Conservation (phyloP, 2,888 invertebrate genomes). For the Cephus runcator region DNA sequence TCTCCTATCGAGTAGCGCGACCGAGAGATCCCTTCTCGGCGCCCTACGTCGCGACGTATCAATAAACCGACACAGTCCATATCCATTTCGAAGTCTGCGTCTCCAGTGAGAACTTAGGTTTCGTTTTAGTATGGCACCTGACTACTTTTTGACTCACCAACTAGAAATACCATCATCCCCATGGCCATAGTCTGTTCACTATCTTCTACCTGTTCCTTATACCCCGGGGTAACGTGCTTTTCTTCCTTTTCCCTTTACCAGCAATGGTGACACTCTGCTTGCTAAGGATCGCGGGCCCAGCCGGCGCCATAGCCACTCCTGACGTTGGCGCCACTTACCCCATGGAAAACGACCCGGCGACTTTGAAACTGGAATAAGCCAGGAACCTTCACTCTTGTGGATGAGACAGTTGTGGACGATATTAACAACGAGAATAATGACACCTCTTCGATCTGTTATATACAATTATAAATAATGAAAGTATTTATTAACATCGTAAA, state of each 20-base stretch:
- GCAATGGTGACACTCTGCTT: neutral
- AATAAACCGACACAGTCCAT: slow-evolving; percentile 37
- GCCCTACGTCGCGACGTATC: slow-evolving; percentile 43
- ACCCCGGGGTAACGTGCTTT: neutral
- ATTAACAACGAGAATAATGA: neutral
- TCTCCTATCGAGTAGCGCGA: slow-evolving; percentile 23
- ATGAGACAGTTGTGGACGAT: neutral
- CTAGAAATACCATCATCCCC: neutral
- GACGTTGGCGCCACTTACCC: slow-evolving; percentile 37
- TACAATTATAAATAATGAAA: neutral
- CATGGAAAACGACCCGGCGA: neutral
- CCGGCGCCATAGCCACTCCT: slow-evolving; percentile 42
- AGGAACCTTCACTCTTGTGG: neutral
- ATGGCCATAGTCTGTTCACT: neutral
- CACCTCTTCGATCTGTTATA: no score
- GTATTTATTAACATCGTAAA: neutral
- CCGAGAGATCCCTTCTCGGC: neutral
- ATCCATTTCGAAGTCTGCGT: slow-evolving; percentile 1
- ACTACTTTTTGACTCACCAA: neutral
- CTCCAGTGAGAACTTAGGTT: neutral
- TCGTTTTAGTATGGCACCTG: slow-evolving; percentile 5
- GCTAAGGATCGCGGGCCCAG: slow-evolving; percentile 24
- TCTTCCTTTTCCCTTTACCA: neutral
- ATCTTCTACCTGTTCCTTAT: neutral
- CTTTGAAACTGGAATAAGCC: neutral